phyloP scores from a whole-genome alignment of 1,140 invertebrate species.

The Camponotus pennsylvanicus region DNA sequence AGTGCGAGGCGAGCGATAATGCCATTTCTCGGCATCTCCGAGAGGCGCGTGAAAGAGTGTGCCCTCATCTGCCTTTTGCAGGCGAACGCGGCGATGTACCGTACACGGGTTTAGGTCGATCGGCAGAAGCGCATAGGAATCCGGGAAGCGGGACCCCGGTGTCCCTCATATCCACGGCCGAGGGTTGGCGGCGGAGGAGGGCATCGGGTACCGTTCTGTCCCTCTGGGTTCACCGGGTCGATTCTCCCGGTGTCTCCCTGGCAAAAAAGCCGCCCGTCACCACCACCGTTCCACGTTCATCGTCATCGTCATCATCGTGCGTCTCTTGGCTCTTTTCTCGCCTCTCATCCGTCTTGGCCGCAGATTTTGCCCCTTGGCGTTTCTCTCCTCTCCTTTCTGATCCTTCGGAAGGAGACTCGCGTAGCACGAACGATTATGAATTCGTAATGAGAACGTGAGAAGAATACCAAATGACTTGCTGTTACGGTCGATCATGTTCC shows the following conservation, averaged over 20 bases:
- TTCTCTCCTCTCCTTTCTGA: conserved; percentile 23
- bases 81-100: conserved; percentile 41
- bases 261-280: conserved; percentile 66
- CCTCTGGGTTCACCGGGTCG: conserved; percentile 73
- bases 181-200: conserved; percentile 70
- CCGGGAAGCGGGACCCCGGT: conserved; percentile 73
- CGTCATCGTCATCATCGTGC: conserved; percentile 57
- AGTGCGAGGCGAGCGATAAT: conserved; percentile 23
- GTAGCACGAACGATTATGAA: conserved; percentile 68
- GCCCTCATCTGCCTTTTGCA: not conserved
- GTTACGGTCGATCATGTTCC: conserved; percentile 10
- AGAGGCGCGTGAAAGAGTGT: not conserved
- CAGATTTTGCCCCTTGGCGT: conserved; percentile 28
- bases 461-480: conserved; percentile 31
- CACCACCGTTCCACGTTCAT: conserved; percentile 51
- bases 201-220: conserved; percentile 75
- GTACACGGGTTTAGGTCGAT: conserved; percentile 59
- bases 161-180: conserved; percentile 68
- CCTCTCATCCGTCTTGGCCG: not conserved
- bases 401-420: conserved; percentile 33
- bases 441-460: conserved; percentile 49
- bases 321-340: not conserved
- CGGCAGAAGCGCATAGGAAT: conserved; percentile 68
- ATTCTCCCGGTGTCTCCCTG: conserved; percentile 65
- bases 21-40: conserved; percentile 1